phyloP scores from a whole-genome alignment of 37 sponge, comb jelly and placozoan species.

The Agelas oroides region DNA sequence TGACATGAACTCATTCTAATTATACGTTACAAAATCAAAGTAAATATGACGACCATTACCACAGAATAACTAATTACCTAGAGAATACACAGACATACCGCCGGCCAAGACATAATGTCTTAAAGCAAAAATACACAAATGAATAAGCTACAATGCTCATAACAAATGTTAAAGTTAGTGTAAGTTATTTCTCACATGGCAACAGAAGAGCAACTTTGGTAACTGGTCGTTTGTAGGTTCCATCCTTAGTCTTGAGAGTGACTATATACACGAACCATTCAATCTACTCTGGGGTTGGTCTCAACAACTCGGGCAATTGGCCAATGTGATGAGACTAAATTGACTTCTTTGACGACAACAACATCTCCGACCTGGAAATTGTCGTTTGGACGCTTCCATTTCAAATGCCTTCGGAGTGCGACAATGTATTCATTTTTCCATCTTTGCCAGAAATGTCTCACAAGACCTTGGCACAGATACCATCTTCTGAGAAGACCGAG shows the following conservation, averaged over 20 bases:
- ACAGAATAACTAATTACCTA: background rate
- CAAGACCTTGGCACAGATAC: conserved; percentile 26
- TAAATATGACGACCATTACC: no score
- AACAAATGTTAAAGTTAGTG: background rate
- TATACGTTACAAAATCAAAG: background rate
- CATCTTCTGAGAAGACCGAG: conserved; percentile 12
- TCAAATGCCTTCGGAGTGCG: background rate
- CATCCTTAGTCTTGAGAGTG: conserved; percentile 8
- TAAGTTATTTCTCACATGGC: background rate
- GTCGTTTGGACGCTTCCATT: conserved; percentile 4
- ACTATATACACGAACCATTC: conserved; percentile 28
- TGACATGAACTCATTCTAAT: background rate
- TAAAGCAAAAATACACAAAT: background rate
- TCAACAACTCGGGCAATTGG: background rate
- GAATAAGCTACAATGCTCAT: background rate
- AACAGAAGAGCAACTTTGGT: conserved; percentile 18
- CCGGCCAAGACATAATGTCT: conserved; percentile 6
- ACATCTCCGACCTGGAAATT: conserved; percentile 6
- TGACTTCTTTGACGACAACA: background rate
- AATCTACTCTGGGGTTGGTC: background rate
- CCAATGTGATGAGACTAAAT: background rate
- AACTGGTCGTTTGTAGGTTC: conserved; percentile 17
- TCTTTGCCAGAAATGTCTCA: conserved; percentile 33
- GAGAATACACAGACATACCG: background rate
- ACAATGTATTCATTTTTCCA: conserved; percentile 29